Conservation (phyloP, 1,140 invertebrate genomes). For the Neodiprion virginianus region DNA sequence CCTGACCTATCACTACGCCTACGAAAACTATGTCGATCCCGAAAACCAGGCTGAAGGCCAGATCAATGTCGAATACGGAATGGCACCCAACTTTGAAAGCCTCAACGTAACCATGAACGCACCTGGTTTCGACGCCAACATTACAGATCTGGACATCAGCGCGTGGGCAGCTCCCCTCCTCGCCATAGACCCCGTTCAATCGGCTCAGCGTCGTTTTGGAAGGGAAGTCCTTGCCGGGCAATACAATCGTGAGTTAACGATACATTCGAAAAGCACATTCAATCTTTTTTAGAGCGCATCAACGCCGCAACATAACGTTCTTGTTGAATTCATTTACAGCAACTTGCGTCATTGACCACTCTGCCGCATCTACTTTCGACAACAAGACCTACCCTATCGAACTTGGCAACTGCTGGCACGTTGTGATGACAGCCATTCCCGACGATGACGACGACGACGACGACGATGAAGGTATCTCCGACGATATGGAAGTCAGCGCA, state of each 20-base stretch:
- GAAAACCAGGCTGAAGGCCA: conserved; percentile 29
- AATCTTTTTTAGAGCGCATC: background rate
- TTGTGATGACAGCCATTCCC: conserved; percentile 33
- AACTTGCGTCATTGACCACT: conserved; percentile 66
- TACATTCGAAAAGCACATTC: background rate
- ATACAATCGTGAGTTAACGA: conserved; percentile 30
- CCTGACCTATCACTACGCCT: conserved; percentile 31
- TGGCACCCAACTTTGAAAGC: conserved; percentile 28
- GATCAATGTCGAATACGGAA: conserved; percentile 30
- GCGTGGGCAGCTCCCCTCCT: conserved; percentile 20
- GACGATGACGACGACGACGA: conserved; percentile 8
- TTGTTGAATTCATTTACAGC: background rate
- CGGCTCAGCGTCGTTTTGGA: conserved; percentile 18
- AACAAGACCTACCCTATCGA: conserved; percentile 63
- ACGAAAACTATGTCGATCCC: conserved; percentile 34
- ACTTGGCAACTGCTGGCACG: conserved; percentile 67
- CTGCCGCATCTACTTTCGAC: conserved; percentile 67
- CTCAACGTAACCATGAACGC: conserved; percentile 34
- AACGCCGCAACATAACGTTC: background rate
- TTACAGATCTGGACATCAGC: conserved; percentile 33
- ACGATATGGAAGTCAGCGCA: background rate
- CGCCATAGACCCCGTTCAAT: conserved; percentile 29
- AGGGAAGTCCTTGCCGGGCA: conserved; percentile 20
- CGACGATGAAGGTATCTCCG: background rate
- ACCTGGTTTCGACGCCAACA: conserved; percentile 29